Evolutionary conservation across 2,113 vertebrate species (phyloP).

Genomic region (Atherinomorus stipes): DNA sequence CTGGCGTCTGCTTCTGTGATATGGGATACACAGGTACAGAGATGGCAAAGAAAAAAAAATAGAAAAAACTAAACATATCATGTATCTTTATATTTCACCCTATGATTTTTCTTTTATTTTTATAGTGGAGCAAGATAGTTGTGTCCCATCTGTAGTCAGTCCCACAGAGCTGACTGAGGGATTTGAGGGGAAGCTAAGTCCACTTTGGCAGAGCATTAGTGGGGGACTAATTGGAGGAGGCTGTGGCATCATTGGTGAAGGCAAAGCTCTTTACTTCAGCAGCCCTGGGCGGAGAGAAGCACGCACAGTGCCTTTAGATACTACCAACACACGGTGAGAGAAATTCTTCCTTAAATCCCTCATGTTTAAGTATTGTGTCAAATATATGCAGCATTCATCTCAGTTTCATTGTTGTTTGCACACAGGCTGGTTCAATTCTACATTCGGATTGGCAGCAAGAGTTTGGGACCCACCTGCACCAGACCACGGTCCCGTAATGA

Average conservation of each 20-base stretch:
- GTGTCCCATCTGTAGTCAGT: conserved; percentile 89
- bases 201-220: conserved; percentile 94
- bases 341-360: background rate
- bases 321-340: conserved; percentile 91
- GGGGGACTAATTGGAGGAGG: conserved; percentile 92
- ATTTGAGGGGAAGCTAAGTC: conserved; percentile 96
- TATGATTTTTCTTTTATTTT: background rate
- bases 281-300: conserved; percentile 93
- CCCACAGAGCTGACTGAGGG: conserved; percentile 94
- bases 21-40: conserved; percentile 92
- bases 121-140: conserved; percentile 92
- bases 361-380: background rate
- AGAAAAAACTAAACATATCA: background rate
- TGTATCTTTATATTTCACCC: background rate
- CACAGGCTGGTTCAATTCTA: conserved; percentile 95
- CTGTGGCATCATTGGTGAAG: conserved; percentile 92
- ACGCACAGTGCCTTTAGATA: conserved; percentile 91
- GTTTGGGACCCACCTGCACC: conserved; percentile 89
- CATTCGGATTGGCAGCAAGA: conserved; percentile 94
- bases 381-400: background rate
- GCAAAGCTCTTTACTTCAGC: conserved; percentile 94
- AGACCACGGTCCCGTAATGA: conserved; percentile 94
- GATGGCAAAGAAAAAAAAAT: background rate
- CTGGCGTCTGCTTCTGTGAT: conserved; percentile 97
- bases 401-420: background rate